Conservation (phyloP, 1,140 invertebrate species). For the Drosophila funebris region DNA sequence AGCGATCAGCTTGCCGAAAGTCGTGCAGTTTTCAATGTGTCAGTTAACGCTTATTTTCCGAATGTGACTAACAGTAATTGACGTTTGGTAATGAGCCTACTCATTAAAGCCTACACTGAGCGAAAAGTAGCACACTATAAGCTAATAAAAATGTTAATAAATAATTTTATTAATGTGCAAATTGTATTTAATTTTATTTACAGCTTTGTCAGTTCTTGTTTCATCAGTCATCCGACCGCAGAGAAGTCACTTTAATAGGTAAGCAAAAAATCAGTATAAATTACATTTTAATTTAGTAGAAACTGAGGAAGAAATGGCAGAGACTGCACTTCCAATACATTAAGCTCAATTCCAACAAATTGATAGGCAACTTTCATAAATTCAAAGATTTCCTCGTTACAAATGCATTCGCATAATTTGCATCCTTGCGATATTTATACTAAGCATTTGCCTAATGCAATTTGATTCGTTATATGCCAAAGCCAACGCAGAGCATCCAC, state of each 20-base stretch:
- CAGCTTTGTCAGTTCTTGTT: slow-evolving; percentile 18
- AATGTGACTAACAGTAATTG: slow-evolving; percentile 33
- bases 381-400: background rate
- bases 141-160: too few species aligned
- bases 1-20: slow-evolving; percentile 34
- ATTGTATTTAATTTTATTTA: background rate
- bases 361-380: slow-evolving; percentile 1
- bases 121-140: background rate
- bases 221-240: background rate
- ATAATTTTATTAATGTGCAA: background rate
- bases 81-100: slow-evolving; percentile 9
- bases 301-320: too few species aligned
- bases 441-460: slow-evolving; percentile 58
- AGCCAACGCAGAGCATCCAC: too few species aligned
- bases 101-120: background rate
- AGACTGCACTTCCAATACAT: background rate
- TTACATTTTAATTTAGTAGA: too few species aligned
- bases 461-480: slow-evolving; percentile 38
- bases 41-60: slow-evolving; percentile 19
- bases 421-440: slow-evolving; percentile 25
- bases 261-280: background rate
- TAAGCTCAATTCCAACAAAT: background rate
- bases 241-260: slow-evolving; percentile 16
- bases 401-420: slow-evolving; percentile 11
- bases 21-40: slow-evolving; percentile 34